phyloP scores from a whole-genome alignment of 2,797 vertebrate species.

The Sebastes ruberrimus region DNA sequence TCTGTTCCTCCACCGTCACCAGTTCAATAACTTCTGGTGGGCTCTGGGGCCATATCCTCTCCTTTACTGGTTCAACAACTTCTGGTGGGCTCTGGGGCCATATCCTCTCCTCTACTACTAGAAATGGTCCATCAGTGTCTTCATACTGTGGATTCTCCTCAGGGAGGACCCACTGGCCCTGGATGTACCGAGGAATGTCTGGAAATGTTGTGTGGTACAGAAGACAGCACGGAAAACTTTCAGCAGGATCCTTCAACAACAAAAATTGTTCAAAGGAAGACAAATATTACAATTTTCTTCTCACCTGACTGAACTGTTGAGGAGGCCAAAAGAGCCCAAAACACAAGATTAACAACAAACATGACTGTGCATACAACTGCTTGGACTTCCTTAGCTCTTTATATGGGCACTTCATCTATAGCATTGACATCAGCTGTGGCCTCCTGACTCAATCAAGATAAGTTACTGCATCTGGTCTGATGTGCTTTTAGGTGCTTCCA shows the following conservation, averaged over 20 bases:
- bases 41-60: not conserved
- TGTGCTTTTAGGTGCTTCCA: constrained; percentile 1
- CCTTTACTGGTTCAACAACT: not conserved
- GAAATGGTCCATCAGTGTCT: not conserved
- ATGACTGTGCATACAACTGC: constrained; percentile 25
- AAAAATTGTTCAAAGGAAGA: not conserved
- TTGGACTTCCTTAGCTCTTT: constrained; percentile 11
- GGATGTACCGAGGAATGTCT: constrained; percentile 29
- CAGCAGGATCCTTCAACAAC: not conserved
- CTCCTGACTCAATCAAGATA: constrained; percentile 51
- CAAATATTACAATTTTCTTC: not conserved
- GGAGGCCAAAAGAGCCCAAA: constrained; percentile 40
- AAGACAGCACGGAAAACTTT: not conserved
- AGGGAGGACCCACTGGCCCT: constrained; percentile 3
- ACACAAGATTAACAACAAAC: constrained; percentile 42
- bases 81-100: not conserved
- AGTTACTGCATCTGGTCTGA: constrained; percentile 26
- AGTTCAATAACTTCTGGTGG: not conserved
- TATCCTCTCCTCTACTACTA: not conserved
- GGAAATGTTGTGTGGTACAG: not conserved
- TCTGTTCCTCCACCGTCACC: not conserved
- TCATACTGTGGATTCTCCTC: constrained; percentile 16
- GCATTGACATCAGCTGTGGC: constrained; percentile 67
- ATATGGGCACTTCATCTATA: constrained; percentile 40
- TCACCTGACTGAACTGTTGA: constrained; percentile 55